Percentiles rank a stretch among this genome's conserved stretches.
These are phyloP conservation scores for Labrus mixtus DNA, from an alignment of 2,113 vertebrate genomes.

Conservation along the genomic window DNA sequence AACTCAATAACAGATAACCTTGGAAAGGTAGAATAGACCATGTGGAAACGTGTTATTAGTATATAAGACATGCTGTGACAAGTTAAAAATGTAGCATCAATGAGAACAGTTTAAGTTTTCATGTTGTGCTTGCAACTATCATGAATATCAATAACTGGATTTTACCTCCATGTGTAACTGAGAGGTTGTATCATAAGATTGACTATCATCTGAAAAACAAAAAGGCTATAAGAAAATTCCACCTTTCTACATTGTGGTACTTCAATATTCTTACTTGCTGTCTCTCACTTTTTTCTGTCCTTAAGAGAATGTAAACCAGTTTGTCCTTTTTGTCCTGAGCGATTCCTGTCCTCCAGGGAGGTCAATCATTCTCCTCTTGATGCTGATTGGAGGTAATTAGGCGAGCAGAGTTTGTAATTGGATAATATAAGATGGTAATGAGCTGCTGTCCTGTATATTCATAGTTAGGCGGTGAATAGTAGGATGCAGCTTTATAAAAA, in stretches of 20 bases:
- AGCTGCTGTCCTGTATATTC: slow-evolving; percentile 76
- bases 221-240: too few species aligned
- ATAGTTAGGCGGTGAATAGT: slow-evolving; percentile 44
- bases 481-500: slow-evolving; percentile 19
- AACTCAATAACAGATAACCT: slow-evolving; percentile 60
- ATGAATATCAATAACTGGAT: too few species aligned
- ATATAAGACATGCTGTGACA: too few species aligned
- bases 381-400: slow-evolving; percentile 82
- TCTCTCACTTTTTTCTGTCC: slow-evolving; percentile 20
- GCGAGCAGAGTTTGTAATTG: slow-evolving; percentile 75
- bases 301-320: slow-evolving; percentile 15
- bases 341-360: slow-evolving; percentile 66
- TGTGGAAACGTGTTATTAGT: neutral
- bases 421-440: slow-evolving; percentile 82
- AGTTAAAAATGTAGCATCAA: too few species aligned
- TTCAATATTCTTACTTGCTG: too few species aligned
- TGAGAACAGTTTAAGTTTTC: too few species aligned
- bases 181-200: too few species aligned
- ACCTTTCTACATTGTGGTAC: too few species aligned
- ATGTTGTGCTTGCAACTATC: too few species aligned
- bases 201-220: too few species aligned
- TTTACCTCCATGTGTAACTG: too few species aligned
- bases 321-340: slow-evolving; percentile 68
- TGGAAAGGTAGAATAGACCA: slow-evolving; percentile 33
- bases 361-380: slow-evolving; percentile 74